Evolutionary conservation across 1,140 invertebrate genomes (phyloP), one percentile per base, ranked within the genome.

Genomic region (Papilio polyxenes): DNA sequence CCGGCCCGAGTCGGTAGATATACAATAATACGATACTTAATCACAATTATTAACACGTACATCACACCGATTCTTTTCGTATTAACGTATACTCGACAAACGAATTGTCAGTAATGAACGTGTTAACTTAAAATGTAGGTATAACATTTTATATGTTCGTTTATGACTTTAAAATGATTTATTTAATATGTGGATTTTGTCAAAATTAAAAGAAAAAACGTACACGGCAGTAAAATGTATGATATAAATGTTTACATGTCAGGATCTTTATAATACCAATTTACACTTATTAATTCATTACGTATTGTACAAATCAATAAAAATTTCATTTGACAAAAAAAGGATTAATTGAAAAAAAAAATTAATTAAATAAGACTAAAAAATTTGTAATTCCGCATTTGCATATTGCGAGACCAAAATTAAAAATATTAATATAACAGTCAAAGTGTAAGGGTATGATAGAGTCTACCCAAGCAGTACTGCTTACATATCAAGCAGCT

Each of bases 361-460:
- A 6, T 56, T 56, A 15, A 37, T 37, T 72, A 37, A 72, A 37
- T 72, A 11, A 13, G 62, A 23, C 23, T 65, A 31, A 65, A 9
- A 65, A 65, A 65, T 72, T 72, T 72, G 65, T 31, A 65, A 23
- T 23, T 65, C 23, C 62, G 62, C 62, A 13, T 31, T 37, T 72
- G 31, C 11, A 59, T 72, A 23, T 37, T 72, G 65, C 65, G 31
- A 37, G 31, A 17, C 13, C 31, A 37, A 72, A 37, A 72, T 6
- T 37, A 72, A 72, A 31, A 72, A 72, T 15, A 65, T n/a, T 65
- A 13, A 11, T 7, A 72, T 17, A 37, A 72, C 31, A 72, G 31
- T 72, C 65, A 37, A 72, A 65, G 20, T 37, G 8, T 65, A 17
- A 15, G n/a, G 3, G 62, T 31, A 69, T 13, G 0, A 59, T 59